A percentile compares a stretch with the other conserved stretches of the same genome.
These are phyloP conservation scores for Phymorhynchus buccinoides DNA, from an alignment of 1,140 invertebrate genomes.

Conservation along the genomic window DNA sequence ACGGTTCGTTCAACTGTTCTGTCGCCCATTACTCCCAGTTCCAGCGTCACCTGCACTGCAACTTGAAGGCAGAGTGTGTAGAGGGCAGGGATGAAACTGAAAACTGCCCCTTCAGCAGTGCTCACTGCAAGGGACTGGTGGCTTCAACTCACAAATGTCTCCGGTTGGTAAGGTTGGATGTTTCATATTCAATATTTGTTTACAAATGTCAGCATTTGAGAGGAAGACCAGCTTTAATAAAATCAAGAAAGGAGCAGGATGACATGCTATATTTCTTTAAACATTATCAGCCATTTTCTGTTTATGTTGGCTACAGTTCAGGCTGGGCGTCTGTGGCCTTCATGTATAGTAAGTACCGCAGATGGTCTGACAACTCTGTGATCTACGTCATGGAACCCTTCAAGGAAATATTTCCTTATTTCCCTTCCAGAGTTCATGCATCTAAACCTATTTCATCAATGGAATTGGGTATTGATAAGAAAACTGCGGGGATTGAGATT, in stretches of 20 bases:
- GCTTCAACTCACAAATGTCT: neutral
- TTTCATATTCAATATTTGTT: neutral
- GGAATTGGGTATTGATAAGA: neutral
- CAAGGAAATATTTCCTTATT: too few relatives aligned
- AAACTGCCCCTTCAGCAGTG: constrained; percentile 29
- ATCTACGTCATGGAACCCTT: neutral
- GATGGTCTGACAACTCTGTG: neutral
- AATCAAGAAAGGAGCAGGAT: constrained; percentile 3
- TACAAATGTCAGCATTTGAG: neutral
- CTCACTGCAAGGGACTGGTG: neutral
- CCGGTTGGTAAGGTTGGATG: neutral
- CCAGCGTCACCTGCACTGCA: neutral
- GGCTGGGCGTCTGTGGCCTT: neutral
- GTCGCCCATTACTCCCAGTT: neutral
- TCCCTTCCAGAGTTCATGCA: neutral
- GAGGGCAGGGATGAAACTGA: neutral
- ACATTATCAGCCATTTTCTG: neutral
- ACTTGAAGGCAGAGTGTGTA: neutral
- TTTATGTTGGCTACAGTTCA: neutral
- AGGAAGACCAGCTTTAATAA: neutral
- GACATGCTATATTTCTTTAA: neutral
- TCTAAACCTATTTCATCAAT: neutral
- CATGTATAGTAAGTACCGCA: neutral
- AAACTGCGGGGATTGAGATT: too few relatives aligned
- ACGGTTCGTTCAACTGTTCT: constrained; percentile 4